phyloP scores from a whole-genome alignment of 2,797 vertebrate genomes.

The Chiloscyllium punctatum region DNA sequence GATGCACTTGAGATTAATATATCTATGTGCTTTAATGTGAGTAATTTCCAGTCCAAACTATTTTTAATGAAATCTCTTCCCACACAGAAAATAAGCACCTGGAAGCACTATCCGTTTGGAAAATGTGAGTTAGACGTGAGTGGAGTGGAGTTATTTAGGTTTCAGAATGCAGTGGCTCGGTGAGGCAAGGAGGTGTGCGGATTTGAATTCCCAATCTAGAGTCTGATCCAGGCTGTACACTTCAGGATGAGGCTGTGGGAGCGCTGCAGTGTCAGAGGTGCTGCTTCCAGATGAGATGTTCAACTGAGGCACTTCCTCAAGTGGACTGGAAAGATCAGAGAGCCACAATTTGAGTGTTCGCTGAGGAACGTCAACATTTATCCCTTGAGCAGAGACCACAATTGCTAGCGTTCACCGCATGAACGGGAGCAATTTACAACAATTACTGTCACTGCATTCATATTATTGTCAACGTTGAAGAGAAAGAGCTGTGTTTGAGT shows the following conservation, averaged over 20 bases:
- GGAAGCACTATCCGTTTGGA: background rate
- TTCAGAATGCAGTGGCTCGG: background rate
- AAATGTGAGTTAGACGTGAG: background rate
- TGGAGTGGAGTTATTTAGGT: background rate
- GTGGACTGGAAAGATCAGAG: background rate
- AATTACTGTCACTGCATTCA: background rate
- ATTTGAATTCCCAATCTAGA: background rate
- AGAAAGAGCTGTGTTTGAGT: background rate
- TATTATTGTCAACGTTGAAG: background rate
- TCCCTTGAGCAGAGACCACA: background rate
- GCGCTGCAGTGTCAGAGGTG: background rate
- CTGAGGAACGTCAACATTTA: background rate
- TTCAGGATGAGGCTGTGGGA: background rate
- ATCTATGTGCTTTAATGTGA: background rate
- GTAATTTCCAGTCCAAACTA: background rate
- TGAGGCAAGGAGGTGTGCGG: background rate
- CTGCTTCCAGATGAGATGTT: background rate
- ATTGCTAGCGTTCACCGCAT: too few species aligned
- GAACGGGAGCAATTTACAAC: background rate
- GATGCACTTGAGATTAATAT: too few species aligned
- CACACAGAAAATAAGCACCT: background rate
- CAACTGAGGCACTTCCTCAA: background rate
- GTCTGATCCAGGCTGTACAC: background rate
- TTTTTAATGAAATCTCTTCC: background rate
- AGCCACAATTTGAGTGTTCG: background rate